Evolutionary conservation across 2,797 vertebrate species (phyloP).

Genomic region (Vireo griseus): DNA sequence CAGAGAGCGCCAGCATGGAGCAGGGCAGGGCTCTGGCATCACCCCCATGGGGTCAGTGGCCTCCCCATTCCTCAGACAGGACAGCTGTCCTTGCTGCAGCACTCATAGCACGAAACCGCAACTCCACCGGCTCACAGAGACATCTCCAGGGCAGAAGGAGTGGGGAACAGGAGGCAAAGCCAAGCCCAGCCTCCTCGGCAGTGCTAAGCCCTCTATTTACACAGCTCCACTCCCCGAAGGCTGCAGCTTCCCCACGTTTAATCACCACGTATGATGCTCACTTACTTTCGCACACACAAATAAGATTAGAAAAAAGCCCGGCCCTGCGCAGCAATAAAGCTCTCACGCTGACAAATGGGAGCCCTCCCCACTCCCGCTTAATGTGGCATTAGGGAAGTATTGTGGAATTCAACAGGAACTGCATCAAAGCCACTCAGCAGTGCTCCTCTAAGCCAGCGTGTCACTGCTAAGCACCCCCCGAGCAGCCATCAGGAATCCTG

Average conservation of each 20-base stretch:
- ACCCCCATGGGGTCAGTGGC: fast-evolving
- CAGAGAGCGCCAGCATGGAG: fast-evolving
- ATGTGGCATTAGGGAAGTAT: slow-evolving; percentile 42
- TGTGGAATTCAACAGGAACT: slow-evolving; percentile 35
- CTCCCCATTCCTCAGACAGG: not conserved
- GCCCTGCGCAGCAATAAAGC: slow-evolving; percentile 34
- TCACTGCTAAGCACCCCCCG: slow-evolving; percentile 39
- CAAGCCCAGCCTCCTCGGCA: not conserved
- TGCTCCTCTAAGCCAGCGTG: not conserved
- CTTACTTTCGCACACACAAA: slow-evolving; percentile 31
- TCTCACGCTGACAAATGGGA: slow-evolving; percentile 53
- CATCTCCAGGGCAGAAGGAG: not conserved
- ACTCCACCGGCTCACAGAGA: fast-evolving
- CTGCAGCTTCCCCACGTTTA: slow-evolving; percentile 19
- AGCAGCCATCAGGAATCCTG: slow-evolving; percentile 5
- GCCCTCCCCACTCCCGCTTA: slow-evolving; percentile 8
- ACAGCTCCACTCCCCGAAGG: slow-evolving; percentile 4
- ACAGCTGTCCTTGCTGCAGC: not conserved
- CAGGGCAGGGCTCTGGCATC: not conserved
- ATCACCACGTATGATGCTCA: not conserved
- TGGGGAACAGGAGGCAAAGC: not conserved
- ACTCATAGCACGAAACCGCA: fast-evolving
- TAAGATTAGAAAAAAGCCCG: not conserved
- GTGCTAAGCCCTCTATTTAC: slow-evolving; percentile 10
- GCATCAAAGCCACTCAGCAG: slow-evolving; percentile 48